phyloP scores from a whole-genome alignment of 2,888 invertebrate species.

The Ptycholaimellus sp. region DNA sequence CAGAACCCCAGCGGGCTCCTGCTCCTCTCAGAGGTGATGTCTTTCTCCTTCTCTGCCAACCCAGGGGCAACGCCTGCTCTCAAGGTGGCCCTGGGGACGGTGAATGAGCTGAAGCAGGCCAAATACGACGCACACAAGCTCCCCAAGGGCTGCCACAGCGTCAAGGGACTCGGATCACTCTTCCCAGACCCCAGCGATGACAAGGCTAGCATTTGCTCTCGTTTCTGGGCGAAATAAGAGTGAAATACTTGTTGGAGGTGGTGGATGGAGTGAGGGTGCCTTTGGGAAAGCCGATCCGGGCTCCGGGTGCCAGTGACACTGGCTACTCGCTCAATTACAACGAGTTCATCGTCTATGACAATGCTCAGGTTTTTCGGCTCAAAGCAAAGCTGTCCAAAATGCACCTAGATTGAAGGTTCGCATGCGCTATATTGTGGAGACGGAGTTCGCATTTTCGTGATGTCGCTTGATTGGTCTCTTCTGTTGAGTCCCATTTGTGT shows the following conservation, averaged over 20 bases:
- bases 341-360: slow-evolving; percentile 33
- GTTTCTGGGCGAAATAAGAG: not conserved
- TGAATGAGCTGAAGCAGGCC: slow-evolving; percentile 26
- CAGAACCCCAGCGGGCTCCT: slow-evolving; percentile 28
- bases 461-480: too few relatives aligned
- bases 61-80: not conserved
- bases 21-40: slow-evolving; percentile 30
- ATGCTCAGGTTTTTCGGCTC: too few relatives aligned
- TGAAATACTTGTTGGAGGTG: slow-evolving; percentile 3
- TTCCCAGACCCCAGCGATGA: slow-evolving; percentile 23
- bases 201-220: not conserved
- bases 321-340: slow-evolving; percentile 31
- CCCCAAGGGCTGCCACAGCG: slow-evolving; percentile 28
- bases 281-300: slow-evolving; percentile 22
- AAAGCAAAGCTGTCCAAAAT: too few relatives aligned
- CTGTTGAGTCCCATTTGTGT: too few relatives aligned
- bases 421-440: slow-evolving; percentile 30
- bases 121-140: slow-evolving; percentile 28
- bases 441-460: slow-evolving; percentile 30
- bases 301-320: slow-evolving; percentile 13
- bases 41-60: not conserved
- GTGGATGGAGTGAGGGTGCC: slow-evolving; percentile 26
- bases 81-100: slow-evolving; percentile 24
- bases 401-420: too few relatives aligned
- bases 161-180: slow-evolving; percentile 27